phyloP scores from a whole-genome alignment of 2,797 vertebrate species.

The Loriculus beryllinus region DNA sequence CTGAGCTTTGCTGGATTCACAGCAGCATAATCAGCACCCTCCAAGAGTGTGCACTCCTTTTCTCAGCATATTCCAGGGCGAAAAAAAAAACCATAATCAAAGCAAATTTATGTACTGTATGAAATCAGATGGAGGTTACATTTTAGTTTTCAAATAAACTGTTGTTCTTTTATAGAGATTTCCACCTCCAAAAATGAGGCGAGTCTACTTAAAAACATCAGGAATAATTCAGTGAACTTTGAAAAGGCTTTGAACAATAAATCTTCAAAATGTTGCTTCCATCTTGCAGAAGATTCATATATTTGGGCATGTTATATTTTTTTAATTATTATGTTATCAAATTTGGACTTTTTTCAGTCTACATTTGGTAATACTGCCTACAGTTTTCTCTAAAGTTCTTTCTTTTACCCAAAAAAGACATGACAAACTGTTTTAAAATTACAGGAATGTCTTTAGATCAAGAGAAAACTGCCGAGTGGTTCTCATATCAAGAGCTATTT shows the following conservation, averaged over 20 bases:
- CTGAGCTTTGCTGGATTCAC: background rate
- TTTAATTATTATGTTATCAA: background rate
- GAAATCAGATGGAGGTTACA: background rate
- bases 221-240: background rate
- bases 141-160: background rate
- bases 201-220: background rate
- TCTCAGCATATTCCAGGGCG: background rate
- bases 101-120: background rate
- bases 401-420: background rate
- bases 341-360: background rate
- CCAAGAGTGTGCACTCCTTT: background rate
- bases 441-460: slow-evolving; percentile 13
- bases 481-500: slow-evolving; percentile 45
- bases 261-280: background rate
- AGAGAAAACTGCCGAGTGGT: slow-evolving; percentile 18
- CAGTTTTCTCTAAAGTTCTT: background rate
- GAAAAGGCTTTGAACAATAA: background rate
- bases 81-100: background rate
- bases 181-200: background rate
- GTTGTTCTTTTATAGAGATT: background rate
- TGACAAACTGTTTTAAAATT: slow-evolving; percentile 13
- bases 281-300: background rate
- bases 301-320: background rate
- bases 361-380: background rate
- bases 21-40: slow-evolving; percentile 10